Percentiles rank a stretch among this genome's conserved stretches.
These are phyloP conservation scores for Oophaga pumilio DNA, from an alignment of 2,113 vertebrate genomes.

Conservation along the genomic window DNA sequence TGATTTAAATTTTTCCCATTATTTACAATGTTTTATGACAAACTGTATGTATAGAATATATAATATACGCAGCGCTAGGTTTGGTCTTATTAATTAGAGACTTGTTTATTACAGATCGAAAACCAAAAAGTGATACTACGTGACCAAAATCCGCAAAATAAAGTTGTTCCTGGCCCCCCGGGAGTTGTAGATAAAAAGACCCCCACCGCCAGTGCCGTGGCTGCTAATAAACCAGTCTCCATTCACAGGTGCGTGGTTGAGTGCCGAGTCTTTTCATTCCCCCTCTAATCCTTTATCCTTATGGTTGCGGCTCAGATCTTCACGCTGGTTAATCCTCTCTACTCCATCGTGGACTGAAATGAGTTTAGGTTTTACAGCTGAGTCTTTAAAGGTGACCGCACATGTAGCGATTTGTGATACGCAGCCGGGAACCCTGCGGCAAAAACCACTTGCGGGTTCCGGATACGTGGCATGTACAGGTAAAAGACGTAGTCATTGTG, in stretches of 20 bases:
- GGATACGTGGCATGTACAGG: too few species aligned
- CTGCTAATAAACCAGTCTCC: conserved; percentile 29
- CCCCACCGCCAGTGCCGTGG: not conserved
- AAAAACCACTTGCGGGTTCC: too few species aligned
- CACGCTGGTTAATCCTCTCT: conserved; percentile 27
- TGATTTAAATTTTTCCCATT: too few species aligned
- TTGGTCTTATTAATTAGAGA: not conserved
- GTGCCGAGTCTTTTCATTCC: not conserved
- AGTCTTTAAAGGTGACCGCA: not conserved
- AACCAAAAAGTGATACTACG: not conserved
- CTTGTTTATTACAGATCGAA: not conserved
- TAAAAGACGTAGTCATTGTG: too few species aligned
- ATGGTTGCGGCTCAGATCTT: not conserved
- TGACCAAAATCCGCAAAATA: not conserved
- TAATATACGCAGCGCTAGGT: not conserved
- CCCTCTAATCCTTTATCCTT: conserved; percentile 19
- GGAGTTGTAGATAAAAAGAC: not conserved
- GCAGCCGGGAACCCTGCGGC: too few species aligned
- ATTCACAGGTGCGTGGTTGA: conserved; percentile 43
- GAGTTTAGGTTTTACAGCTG: conserved; percentile 15
- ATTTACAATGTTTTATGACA: too few species aligned
- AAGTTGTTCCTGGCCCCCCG: not conserved
- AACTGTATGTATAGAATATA: too few species aligned
- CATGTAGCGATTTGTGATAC: too few species aligned
- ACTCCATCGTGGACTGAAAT: conserved; percentile 7